These are phyloP conservation scores for Drosophila erecta DNA, from an alignment of 1,140 invertebrate species.

Conservation along the genomic window DNA sequence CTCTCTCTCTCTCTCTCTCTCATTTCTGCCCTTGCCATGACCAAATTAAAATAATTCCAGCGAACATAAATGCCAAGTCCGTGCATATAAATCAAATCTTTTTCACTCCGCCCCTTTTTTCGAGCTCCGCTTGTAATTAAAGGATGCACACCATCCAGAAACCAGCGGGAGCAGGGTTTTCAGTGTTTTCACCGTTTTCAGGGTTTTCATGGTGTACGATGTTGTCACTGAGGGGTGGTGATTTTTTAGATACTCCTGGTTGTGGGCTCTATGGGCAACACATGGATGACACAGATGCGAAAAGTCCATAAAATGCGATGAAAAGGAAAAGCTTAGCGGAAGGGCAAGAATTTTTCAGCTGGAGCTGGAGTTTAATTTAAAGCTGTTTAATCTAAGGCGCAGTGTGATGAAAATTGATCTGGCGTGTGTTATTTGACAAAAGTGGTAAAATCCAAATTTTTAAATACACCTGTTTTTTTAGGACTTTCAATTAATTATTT, in stretches of 20 bases:
- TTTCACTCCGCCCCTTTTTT: constrained; percentile 31
- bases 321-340: constrained; percentile 13
- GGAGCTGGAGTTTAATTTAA: constrained; percentile 16
- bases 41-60: constrained; percentile 73
- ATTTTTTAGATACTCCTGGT: constrained; percentile 23
- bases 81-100: constrained; percentile 70
- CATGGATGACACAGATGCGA: constrained; percentile 41
- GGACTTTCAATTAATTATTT: too few species aligned
- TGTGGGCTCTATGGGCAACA: constrained; percentile 10
- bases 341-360: constrained; percentile 10
- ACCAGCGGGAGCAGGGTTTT: constrained; percentile 27
- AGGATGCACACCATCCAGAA: constrained; percentile 46
- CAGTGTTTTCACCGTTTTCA: background rate
- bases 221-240: constrained; percentile 1
- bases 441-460: too few species aligned
- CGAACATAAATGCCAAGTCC: constrained; percentile 72
- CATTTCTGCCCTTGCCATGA: constrained; percentile 9
- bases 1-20: background rate
- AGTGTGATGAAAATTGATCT: constrained; percentile 25
- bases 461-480: too few species aligned
- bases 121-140: constrained; percentile 39
- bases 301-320: constrained; percentile 25
- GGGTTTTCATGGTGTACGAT: constrained; percentile 1
- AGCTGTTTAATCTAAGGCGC: constrained; percentile 25
- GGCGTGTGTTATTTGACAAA: too few species aligned